Conservation (phyloP, 2,888 invertebrate species). For the Leucania comma region DNA sequence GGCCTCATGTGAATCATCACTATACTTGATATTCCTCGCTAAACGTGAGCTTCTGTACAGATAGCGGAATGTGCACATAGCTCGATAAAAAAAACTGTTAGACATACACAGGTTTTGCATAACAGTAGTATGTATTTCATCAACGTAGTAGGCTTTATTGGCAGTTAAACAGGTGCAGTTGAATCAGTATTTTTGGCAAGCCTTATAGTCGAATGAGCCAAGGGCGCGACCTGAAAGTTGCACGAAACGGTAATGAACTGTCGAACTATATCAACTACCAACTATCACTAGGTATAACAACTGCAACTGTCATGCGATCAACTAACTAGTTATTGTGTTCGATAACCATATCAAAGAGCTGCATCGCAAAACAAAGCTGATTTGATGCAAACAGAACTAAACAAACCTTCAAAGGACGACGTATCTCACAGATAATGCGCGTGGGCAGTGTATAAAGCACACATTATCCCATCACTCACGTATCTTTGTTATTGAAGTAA, state of each 20-base stretch:
- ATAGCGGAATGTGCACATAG: slow-evolving; percentile 22
- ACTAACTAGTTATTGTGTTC: slow-evolving; percentile 41
- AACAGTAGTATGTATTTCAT: slow-evolving; percentile 27
- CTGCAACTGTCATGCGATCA: slow-evolving; percentile 35
- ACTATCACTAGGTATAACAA: too few species aligned
- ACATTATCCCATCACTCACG: slow-evolving; percentile 54
- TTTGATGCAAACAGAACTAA: slow-evolving; percentile 39
- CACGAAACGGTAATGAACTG: slow-evolving; percentile 33
- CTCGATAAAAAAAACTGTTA: slow-evolving; percentile 26
- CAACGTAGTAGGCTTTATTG: slow-evolving; percentile 26
- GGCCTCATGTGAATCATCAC: slow-evolving; percentile 73
- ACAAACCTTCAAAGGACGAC: slow-evolving; percentile 54
- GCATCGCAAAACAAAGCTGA: slow-evolving; percentile 59
- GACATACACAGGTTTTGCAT: slow-evolving; percentile 14
- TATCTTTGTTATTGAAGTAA: slow-evolving; percentile 59
- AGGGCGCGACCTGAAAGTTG: slow-evolving; percentile 55
- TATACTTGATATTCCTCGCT: slow-evolving; percentile 33
- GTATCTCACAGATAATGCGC: slow-evolving; percentile 52
- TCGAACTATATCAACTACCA: slow-evolving; percentile 43
- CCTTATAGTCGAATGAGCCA: slow-evolving; percentile 38
- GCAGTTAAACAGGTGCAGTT: slow-evolving; percentile 34
- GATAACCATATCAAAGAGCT: slow-evolving; percentile 23
- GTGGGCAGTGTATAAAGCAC: slow-evolving; percentile 43
- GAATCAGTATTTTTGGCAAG: slow-evolving; percentile 45
- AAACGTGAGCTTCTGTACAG: slow-evolving; percentile 21